A percentile compares a stretch with the other conserved stretches of the same genome.
Conservation (phyloP, 1,140 invertebrate genomes). For the Cheumatopsyche charites region DNA sequence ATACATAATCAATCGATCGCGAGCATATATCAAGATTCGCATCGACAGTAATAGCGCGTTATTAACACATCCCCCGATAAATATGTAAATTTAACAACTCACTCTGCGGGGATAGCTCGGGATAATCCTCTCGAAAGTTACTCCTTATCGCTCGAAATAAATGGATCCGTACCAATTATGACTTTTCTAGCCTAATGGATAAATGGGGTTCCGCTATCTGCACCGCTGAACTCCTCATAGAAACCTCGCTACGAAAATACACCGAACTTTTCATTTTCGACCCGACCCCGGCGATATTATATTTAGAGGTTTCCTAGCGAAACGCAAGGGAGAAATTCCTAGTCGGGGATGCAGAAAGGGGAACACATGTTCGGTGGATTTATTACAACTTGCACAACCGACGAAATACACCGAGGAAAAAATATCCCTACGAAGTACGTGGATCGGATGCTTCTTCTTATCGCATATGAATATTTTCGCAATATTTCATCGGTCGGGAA, state of each 20-base stretch:
- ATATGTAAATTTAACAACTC: conserved; percentile 47
- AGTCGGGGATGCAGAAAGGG: background rate
- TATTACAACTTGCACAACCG: conserved; percentile 20
- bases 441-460: too few relatives aligned
- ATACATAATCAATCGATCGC: too few relatives aligned
- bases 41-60: conserved; percentile 15
- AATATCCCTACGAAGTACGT: too few relatives aligned
- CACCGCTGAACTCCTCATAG: conserved; percentile 17
- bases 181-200: conserved; percentile 29
- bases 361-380: conserved; percentile 12
- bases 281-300: background rate
- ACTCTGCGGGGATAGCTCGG: conserved; percentile 14
- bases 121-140: conserved; percentile 46
- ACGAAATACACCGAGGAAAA: too few relatives aligned
- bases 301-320: background rate
- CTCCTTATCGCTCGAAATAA: conserved; percentile 38
- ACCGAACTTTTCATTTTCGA: conserved; percentile 1
- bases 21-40: too few relatives aligned
- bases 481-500: too few relatives aligned
- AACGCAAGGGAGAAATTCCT: background rate
- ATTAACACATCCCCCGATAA: conserved; percentile 40
- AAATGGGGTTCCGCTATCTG: conserved; percentile 24
- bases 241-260: conserved; percentile 4
- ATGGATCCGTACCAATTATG: conserved; percentile 33
- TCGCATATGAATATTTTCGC: too few relatives aligned